phyloP scores from a whole-genome alignment of 2,888 invertebrate genomes.

The Lingula anatina region DNA sequence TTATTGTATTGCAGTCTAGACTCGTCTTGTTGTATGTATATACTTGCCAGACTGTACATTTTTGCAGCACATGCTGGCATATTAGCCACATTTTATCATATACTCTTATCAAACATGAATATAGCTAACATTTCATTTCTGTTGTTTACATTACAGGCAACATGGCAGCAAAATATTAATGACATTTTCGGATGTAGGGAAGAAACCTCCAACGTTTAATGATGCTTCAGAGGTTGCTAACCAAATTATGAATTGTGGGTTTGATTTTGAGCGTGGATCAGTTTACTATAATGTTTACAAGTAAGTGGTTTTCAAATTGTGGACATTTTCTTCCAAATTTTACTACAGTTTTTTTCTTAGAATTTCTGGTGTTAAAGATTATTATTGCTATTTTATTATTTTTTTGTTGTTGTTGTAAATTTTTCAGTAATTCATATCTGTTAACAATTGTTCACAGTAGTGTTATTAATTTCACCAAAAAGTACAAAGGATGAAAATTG shows the following conservation, averaged over 20 bases:
- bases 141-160: constrained; percentile 21
- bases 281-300: constrained; percentile 89
- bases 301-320: too few relatives aligned
- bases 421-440: too few relatives aligned
- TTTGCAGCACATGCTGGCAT: neutral
- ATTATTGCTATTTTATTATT: too few relatives aligned
- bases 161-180: constrained; percentile 62
- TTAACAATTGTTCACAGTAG: too few relatives aligned
- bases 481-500: too few relatives aligned
- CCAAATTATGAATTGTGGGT: constrained; percentile 70
- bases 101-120: neutral
- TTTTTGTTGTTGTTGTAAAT: too few relatives aligned
- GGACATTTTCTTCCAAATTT: too few relatives aligned
- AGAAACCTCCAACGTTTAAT: constrained; percentile 79
- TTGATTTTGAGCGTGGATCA: constrained; percentile 81
- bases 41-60: neutral
- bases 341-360: too few relatives aligned
- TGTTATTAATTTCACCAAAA: too few relatives aligned
- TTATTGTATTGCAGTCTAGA: neutral
- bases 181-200: constrained; percentile 68
- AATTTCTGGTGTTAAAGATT: too few relatives aligned
- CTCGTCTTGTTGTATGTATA: neutral
- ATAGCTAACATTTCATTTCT: neutral
- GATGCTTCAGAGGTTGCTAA: constrained; percentile 86
- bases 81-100: neutral